These are phyloP conservation scores for Cettia cetti DNA, from an alignment of 2,113 vertebrate species.

Conservation along the genomic window DNA sequence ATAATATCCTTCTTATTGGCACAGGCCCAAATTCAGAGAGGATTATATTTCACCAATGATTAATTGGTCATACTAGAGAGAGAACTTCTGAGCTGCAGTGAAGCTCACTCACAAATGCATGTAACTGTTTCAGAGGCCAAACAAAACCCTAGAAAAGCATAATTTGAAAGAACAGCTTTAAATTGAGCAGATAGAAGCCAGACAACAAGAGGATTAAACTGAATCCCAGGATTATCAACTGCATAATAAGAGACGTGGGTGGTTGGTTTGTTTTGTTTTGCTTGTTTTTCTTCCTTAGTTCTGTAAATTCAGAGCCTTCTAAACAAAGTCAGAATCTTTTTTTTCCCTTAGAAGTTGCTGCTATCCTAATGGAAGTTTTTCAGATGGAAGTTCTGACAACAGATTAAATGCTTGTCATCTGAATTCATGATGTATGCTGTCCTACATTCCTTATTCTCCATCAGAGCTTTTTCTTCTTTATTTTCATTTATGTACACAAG, in stretches of 20 bases:
- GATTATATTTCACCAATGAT: neutral
- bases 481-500: neutral
- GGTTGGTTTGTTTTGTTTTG: neutral
- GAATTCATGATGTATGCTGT: neutral
- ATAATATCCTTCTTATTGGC: neutral
- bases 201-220: slow-evolving; percentile 40
- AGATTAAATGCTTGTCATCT: neutral
- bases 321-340: neutral
- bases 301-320: neutral
- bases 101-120: neutral
- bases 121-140: neutral
- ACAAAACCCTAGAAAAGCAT: neutral
- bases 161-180: slow-evolving; percentile 25
- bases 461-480: neutral
- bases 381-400: neutral
- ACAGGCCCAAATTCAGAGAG: neutral
- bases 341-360: neutral
- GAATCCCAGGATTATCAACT: slow-evolving; percentile 3
- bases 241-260: neutral
- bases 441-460: neutral
- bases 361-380: neutral
- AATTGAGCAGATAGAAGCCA: slow-evolving; percentile 6
- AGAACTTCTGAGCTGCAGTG: neutral
- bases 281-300: neutral
- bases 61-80: neutral